Evolutionary conservation across 64 coral and sea anemone genomes (phyloP), one percentile per base, ranked within the genome.

Genomic region (Montipora foliosa): DNA sequence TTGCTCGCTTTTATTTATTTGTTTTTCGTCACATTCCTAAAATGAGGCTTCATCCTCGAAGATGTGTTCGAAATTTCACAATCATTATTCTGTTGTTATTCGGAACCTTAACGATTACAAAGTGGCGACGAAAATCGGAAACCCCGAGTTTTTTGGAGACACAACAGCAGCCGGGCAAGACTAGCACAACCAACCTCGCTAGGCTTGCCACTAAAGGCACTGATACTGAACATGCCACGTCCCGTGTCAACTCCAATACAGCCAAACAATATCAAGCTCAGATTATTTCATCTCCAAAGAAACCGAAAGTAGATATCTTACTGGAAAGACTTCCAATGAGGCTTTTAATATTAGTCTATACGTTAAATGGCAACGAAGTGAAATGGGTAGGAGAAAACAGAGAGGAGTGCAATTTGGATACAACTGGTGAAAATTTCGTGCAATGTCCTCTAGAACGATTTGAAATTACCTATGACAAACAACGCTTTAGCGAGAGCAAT

Each of bases 401-500:
- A 84, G 57, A 51, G 13, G 64, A 84, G 19, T 84, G 81, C 64
- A 69, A 44, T 84, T 44, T 84, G 10, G 53, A 84, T 61, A 0
- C 24, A 16, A 69, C 55, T 53, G n/a, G 57, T 25, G 58, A 20
- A 64, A 47, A 16, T 3, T 15, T 64, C 61, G 61, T 64, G 14
- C 81, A 84, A 84, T 84, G 81, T 64, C 81, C 81, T 19, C 49
- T 84, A 8, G 55, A 69, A 29, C 58, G n/a, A 84, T 64, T 84
- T 64, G 81, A 84, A 19, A 3, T 84, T 7, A 84, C 81, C 45
- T 84, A 84, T 21, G 64, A 84, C 64, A 84, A 84, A 84, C 12
- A 37, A 10, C 55, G 81, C 4, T 84, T 84, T 29, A 19, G 17
- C 6, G 53, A 84, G 44, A 84, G 81, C 44, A 53, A 84, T 25